Base-by-base conservation (phyloP, 2,797 vertebrate species). In the Cetoscarus ocellatus region DNA sequence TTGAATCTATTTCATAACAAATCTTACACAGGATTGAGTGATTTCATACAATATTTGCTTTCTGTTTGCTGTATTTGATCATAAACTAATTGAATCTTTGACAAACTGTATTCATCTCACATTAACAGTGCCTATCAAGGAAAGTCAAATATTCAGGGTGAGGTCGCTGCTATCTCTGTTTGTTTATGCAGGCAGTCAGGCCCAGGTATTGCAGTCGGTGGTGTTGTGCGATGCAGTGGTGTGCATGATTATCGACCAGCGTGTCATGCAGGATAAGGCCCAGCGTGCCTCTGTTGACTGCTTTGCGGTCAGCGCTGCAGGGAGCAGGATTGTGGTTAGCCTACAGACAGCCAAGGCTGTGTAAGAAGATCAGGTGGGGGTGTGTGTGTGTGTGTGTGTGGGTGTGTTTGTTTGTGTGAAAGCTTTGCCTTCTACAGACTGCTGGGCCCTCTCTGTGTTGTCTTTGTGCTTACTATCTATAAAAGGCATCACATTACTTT, bases 231-330 rank as follows among this genome's bases (percentile, higher is more conserved):
- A 77, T 67, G 69, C 75, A 80, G 79, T 86, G 87, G 84, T 84
- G 86, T 90, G 89, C 80, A 88, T 89, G 86, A 92, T 90, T 90
- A 96, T 96, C 70, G 94, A 95, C 91, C 91, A 53, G 44, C 0
- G 88, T 95, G 93, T 94, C 92, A 93, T 92, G 86, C 91, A 91
- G 91, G 92, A 91, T 92, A 80, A 89, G 90, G 89, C 91, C 87
- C 83, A 78, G 81, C 84, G 88, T 86, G 93, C 89, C 94, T 94
- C 93, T 93, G 90, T 94, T 95, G 95, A 94, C 95, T 94, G 88
- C 82, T 95, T 94, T 95, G 93, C 86, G 95, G 95, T 93, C 91
- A 94, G 91, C 91, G 87, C 91, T 94, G 93, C 92, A 94, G 94
- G 93, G 76, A 68, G 77, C 80, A 87, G 87, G 88, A 73, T 91